phyloP scores from a whole-genome alignment of 2,797 vertebrate species.

The Pseudocheirus occidentalis region DNA sequence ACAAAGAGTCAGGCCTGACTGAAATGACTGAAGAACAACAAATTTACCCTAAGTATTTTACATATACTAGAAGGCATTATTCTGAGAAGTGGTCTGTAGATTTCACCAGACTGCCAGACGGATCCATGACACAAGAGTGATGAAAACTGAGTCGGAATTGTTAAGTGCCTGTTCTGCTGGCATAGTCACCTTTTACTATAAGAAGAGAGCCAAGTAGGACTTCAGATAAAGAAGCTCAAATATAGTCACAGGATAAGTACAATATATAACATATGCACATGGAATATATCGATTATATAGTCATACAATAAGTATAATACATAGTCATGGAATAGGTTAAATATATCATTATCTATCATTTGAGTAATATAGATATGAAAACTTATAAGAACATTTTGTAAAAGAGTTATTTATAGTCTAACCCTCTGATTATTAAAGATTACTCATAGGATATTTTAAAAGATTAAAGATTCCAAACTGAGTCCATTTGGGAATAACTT shows the following conservation, averaged over 20 bases:
- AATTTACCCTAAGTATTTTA: background rate
- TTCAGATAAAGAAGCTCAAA: background rate
- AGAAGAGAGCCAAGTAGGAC: background rate
- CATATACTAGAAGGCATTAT: background rate
- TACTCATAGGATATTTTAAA: background rate
- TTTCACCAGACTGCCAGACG: background rate
- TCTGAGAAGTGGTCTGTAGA: background rate
- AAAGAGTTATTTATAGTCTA: background rate
- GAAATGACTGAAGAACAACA: background rate
- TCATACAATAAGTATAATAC: background rate
- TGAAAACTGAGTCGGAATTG: background rate
- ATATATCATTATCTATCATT: background rate
- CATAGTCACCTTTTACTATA: background rate
- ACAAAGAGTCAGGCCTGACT: background rate
- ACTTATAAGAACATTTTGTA: background rate
- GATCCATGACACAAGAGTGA: background rate
- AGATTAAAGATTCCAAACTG: background rate
- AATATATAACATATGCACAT: background rate
- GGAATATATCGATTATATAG: background rate
- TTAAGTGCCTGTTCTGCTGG: background rate
- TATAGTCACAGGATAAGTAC: background rate
- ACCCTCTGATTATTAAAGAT: background rate
- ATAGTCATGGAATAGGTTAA: background rate
- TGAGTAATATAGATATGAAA: background rate
- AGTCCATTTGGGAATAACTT: background rate